These are phyloP conservation scores for Anaspis maculata DNA, from an alignment of 2,888 invertebrate genomes.

Conservation along the genomic window DNA sequence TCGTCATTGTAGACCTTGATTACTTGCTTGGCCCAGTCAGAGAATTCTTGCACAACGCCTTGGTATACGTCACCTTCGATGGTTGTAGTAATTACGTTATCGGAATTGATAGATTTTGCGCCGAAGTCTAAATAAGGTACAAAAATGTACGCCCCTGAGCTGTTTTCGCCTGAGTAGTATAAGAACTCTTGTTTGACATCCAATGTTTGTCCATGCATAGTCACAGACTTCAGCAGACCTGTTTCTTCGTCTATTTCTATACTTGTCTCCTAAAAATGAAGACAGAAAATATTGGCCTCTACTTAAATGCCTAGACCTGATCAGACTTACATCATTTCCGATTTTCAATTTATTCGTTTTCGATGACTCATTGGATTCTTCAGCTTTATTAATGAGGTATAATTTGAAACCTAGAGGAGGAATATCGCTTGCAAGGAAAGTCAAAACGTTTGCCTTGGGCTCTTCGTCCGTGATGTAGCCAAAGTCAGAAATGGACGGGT, in stretches of 20 bases:
- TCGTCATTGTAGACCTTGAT: constrained; percentile 55
- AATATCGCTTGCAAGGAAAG: background rate
- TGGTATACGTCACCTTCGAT: constrained; percentile 42
- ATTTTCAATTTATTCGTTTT: constrained; percentile 1
- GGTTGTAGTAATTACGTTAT: constrained; percentile 11
- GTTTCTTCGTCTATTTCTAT: constrained; percentile 29
- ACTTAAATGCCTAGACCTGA: no score
- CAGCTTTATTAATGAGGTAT: no score
- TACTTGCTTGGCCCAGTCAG: constrained; percentile 64
- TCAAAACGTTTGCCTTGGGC: background rate
- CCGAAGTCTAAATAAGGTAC: constrained; percentile 4
- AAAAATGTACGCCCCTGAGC: constrained; percentile 14
- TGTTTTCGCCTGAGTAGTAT: constrained; percentile 1
- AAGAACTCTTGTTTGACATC: constrained; percentile 8
- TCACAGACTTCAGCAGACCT: constrained; percentile 8
- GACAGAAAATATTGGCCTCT: no score
- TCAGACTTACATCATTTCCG: background rate
- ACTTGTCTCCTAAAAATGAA: constrained; percentile 20
- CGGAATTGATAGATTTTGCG: background rate
- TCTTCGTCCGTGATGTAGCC: constrained; percentile 51
- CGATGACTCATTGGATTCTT: background rate
- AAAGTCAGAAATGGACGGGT: constrained; percentile 15
- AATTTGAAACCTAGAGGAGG: background rate
- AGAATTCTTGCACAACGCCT: constrained; percentile 56
- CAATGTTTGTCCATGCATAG: constrained; percentile 5